A percentile compares a stretch with the other conserved stretches of the same genome.
Evolutionary conservation across 1,140 invertebrate species (phyloP).

Genomic region (Calliopsis andreniformis): DNA sequence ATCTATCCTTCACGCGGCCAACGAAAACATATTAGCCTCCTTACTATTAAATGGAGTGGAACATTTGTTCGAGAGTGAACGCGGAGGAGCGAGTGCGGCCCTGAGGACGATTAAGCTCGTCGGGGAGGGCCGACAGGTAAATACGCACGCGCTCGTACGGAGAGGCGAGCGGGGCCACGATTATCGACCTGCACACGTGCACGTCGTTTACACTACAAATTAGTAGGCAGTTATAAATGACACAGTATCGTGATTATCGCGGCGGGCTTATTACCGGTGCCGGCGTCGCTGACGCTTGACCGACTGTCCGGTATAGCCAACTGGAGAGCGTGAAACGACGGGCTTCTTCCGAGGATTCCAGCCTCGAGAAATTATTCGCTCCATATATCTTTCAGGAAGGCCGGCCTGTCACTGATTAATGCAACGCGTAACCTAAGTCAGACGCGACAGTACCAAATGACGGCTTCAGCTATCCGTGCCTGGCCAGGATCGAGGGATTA

Average conservation of each 20-base stretch:
- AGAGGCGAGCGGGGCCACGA: constrained; percentile 26
- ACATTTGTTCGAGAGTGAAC: too few species aligned
- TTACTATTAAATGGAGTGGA: too few species aligned
- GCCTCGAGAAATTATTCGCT: constrained; percentile 23
- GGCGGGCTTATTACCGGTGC: constrained; percentile 46
- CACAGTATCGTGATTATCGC: constrained; percentile 65
- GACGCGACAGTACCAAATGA: not conserved
- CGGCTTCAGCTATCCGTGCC: not conserved
- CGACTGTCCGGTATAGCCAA: constrained; percentile 28
- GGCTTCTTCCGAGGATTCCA: constrained; percentile 17
- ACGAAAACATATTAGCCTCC: too few species aligned
- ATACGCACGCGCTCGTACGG: constrained; percentile 55
- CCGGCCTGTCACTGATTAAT: constrained; percentile 30
- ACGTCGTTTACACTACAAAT: constrained; percentile 75
- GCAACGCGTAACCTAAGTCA: not conserved
- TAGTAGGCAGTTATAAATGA: constrained; percentile 79
- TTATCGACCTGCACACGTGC: constrained; percentile 64
- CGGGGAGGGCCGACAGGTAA: constrained; percentile 54
- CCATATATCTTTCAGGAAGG: constrained; percentile 2
- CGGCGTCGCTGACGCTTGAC: constrained; percentile 43
- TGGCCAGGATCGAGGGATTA: not conserved
- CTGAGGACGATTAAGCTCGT: constrained; percentile 58
- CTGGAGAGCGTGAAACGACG: constrained; percentile 21
- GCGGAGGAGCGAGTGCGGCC: constrained; percentile 36
- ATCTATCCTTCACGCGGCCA: too few species aligned